Base-by-base conservation (phyloP, 2,797 vertebrate species). In the Cottoperca gobio region DNA sequence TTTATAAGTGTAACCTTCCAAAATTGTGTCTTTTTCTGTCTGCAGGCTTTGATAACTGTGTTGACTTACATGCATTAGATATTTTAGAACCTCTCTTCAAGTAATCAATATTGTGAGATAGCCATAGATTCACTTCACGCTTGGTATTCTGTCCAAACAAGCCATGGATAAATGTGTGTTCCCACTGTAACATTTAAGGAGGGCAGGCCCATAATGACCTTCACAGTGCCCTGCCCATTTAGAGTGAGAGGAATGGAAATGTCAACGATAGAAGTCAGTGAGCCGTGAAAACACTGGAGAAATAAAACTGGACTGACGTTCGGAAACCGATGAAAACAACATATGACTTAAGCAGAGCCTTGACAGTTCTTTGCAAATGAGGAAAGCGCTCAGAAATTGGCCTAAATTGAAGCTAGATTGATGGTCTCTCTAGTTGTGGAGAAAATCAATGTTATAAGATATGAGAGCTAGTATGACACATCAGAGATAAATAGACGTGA, bases 401-500 rank as follows among this genome's bases (percentile, higher is more conserved):
- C 73, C 58, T 53, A 89, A 91, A 90, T 85, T 89, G 75, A 78
- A 82, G 68, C 19, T 10, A 75, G 87, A 92, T 88, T 88, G 84
- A 89, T 87, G 74, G 72, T 72, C 57, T 76, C 60, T 79, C 59
- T 81, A 69, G 79, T 79, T 72, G 61, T 46, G 26, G 73, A 31
- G 70, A 79, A 82, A 92, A 89, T 90, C 90, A 85, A 91, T 90
- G 70, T 33, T 26, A 42, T 60, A 65, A 79, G 55, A 84, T 84
- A 72, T 70, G 80, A 88, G 63, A 12, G 64, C 49, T 42, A 9
- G 71, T 57, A 33, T 68, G 82, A 85, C 75, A 66, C 76, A 55
- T 88, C 78, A 81, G 63, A 64, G 74, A 88, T 86, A 90, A 91
- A 86, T 21, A 88, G 81, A 92, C 33, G 23, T 88, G 81, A 88